Conservation (phyloP, 2,888 invertebrate species). For the Heteropelma amictum region DNA sequence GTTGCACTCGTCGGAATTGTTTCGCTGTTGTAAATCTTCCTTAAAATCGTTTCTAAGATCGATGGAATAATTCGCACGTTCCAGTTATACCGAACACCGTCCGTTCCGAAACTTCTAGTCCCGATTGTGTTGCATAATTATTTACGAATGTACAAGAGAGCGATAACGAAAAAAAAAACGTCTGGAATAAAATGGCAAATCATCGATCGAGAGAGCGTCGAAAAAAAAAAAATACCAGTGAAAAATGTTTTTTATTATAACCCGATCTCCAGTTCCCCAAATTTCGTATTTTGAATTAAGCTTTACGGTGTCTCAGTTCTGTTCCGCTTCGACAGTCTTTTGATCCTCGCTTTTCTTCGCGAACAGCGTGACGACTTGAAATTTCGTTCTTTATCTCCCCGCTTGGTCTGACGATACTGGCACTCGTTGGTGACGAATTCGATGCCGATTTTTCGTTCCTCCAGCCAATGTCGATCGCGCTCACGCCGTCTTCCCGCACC, state of each 20-base stretch:
- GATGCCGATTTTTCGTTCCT: conserved; percentile 63
- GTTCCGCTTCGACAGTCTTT: conserved; percentile 36
- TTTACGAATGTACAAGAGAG: conserved; percentile 3
- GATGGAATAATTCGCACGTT: conserved; percentile 4
- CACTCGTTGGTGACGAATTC: conserved; percentile 66
- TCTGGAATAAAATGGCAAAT: conserved; percentile 28
- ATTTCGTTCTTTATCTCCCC: conserved; percentile 20
- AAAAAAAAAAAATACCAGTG: background rate
- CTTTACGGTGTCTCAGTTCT: background rate
- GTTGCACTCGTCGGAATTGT: conserved; percentile 17
- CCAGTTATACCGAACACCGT: conserved; percentile 9
- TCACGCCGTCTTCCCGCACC: conserved; percentile 16
- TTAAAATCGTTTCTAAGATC: conserved; percentile 3
- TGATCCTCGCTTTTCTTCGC: conserved; percentile 60
- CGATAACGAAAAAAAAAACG: background rate
- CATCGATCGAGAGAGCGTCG: background rate
- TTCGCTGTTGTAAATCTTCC: conserved; percentile 15
- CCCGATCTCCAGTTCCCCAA: background rate
- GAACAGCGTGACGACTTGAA: conserved; percentile 59
- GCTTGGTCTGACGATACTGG: conserved; percentile 44
- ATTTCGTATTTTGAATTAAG: background rate
- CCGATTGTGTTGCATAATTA: conserved; percentile 8
- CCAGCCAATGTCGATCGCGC: conserved; percentile 28
- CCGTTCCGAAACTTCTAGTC: conserved; percentile 49
- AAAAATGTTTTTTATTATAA: conserved; percentile 29